Conservation (phyloP, 2,113 vertebrate genomes). For the Electrona antarctica region DNA sequence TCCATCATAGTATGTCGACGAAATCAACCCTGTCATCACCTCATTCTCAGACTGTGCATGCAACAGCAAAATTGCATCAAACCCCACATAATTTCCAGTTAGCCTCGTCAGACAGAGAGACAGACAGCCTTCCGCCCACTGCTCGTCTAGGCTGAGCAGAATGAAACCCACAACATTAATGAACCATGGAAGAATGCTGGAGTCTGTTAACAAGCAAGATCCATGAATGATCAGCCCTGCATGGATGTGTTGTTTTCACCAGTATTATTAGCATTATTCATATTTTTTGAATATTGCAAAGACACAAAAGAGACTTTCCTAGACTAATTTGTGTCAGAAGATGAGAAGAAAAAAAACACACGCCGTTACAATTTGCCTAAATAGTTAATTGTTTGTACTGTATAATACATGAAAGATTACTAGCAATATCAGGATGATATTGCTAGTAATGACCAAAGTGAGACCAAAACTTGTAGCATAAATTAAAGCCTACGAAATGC, state of each 20-base stretch:
- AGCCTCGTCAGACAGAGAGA: constrained; percentile 40
- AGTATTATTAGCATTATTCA: constrained; percentile 24
- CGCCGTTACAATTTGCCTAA: constrained; percentile 16
- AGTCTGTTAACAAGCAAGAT: constrained; percentile 55
- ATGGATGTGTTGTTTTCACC: constrained; percentile 13
- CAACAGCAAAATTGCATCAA: constrained; percentile 53
- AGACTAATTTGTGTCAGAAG: constrained; percentile 36
- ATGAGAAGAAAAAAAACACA: constrained; percentile 19
- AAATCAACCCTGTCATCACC: constrained; percentile 10
- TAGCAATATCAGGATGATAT: too few relatives aligned
- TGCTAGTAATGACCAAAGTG: neutral
- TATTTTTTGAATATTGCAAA: constrained; percentile 33
- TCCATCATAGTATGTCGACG: too few relatives aligned
- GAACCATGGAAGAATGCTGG: constrained; percentile 51
- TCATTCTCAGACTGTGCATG: constrained; percentile 60
- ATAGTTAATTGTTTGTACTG: constrained; percentile 5
- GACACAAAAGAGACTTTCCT: constrained; percentile 36
- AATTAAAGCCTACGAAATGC: neutral
- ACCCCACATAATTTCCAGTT: constrained; percentile 52
- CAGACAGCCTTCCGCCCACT: constrained; percentile 2
- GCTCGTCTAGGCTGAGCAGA: constrained; percentile 24
- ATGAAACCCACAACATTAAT: constrained; percentile 52
- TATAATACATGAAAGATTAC: too few relatives aligned
- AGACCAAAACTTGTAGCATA: neutral
- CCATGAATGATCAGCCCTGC: constrained; percentile 50